phyloP scores from a whole-genome alignment of 2,797 vertebrate species.

The Crax fasciolata region DNA sequence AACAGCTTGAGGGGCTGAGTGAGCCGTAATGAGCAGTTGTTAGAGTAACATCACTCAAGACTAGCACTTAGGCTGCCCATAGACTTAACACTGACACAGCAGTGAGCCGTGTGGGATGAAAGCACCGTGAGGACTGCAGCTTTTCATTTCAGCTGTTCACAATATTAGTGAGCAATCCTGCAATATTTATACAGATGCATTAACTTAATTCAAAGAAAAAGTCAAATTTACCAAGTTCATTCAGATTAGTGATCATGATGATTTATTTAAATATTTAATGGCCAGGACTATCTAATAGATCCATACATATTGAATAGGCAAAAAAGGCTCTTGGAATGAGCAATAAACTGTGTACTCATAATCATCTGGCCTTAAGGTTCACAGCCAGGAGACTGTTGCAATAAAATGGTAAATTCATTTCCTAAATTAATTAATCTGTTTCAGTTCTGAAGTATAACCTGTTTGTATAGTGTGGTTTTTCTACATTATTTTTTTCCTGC shows the following conservation, averaged over 20 bases:
- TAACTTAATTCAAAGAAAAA: slow-evolving; percentile 4
- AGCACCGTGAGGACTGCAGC: neutral
- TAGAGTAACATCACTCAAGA: neutral
- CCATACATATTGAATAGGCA: neutral
- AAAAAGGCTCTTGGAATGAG: neutral
- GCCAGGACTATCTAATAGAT: neutral
- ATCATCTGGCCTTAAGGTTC: neutral
- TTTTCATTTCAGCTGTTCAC: neutral
- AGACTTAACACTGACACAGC: neutral
- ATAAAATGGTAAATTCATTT: neutral
- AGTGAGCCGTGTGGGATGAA: neutral
- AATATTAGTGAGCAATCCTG: neutral
- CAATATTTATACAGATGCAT: neutral
- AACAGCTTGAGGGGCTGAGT: neutral
- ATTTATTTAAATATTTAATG: neutral
- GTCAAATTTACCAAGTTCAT: neutral
- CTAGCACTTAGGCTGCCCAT: neutral
- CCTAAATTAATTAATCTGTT: neutral
- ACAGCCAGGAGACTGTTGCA: neutral
- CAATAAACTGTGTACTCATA: neutral
- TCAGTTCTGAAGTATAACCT: neutral
- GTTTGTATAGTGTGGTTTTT: neutral
- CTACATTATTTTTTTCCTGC: neutral
- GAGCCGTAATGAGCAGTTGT: neutral
- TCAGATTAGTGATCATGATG: neutral